Percentiles rank a stretch among this genome's conserved stretches.
phyloP scores from a whole-genome alignment of 1,140 invertebrate species.

The Macrobrachium nipponense region DNA sequence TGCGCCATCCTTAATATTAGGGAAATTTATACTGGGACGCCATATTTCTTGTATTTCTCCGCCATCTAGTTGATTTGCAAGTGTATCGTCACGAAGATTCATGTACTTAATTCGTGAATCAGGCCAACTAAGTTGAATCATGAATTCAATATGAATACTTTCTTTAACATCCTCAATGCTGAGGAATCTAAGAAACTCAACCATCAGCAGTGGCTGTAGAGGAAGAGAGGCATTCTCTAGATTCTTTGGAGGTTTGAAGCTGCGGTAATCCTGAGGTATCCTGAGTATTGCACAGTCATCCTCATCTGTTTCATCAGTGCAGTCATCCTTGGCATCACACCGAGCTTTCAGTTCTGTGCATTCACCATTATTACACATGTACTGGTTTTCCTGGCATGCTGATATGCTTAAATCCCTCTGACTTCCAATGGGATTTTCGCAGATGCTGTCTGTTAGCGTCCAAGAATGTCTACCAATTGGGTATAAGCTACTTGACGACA shows the following conservation, averaged over 20 bases:
- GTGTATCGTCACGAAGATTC: slow-evolving; percentile 34
- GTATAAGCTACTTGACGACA: slow-evolving; percentile 25
- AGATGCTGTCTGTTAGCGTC: slow-evolving; percentile 17
- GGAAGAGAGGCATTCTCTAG: background rate
- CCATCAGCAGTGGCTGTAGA: slow-evolving; percentile 7
- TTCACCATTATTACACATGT: slow-evolving; percentile 45
- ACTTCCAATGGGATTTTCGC: slow-evolving; percentile 6
- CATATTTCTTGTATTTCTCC: slow-evolving; percentile 15
- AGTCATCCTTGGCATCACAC: slow-evolving; percentile 50
- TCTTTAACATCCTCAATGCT: slow-evolving; percentile 44
- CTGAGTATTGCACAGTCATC: slow-evolving; percentile 40
- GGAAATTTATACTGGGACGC: slow-evolving; percentile 18
- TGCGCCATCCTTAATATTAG: slow-evolving; percentile 38
- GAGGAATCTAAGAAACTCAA: slow-evolving; percentile 31
- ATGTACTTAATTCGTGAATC: slow-evolving; percentile 26
- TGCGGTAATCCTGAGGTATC: slow-evolving; percentile 34
- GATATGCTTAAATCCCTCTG: slow-evolving; percentile 26
- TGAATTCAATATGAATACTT: slow-evolving; percentile 40
- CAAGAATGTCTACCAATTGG: slow-evolving; percentile 35
- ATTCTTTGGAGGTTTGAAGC: slow-evolving; percentile 49
- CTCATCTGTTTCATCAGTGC: slow-evolving; percentile 39
- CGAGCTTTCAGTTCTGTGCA: slow-evolving; percentile 33
- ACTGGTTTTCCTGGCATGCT: slow-evolving; percentile 10
- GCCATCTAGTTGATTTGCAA: slow-evolving; percentile 24
- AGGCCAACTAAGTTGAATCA: slow-evolving; percentile 6